These are phyloP conservation scores for Hirundo rustica DNA, from an alignment of 2,797 vertebrate genomes.

Conservation along the genomic window DNA sequence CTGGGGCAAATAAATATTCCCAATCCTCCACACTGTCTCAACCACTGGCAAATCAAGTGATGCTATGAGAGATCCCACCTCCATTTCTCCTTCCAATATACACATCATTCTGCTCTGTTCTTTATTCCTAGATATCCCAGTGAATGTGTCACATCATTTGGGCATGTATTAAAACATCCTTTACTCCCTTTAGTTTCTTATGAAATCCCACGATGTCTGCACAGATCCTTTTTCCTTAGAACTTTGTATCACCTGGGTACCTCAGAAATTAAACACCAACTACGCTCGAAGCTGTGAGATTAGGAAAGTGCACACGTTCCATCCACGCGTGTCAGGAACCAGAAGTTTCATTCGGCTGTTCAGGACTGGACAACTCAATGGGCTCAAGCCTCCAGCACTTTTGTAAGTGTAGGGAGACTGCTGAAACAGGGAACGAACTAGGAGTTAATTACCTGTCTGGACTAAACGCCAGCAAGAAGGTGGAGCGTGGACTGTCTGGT, in stretches of 20 bases:
- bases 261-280: conserved; percentile 18
- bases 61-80: neutral
- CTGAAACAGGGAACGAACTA: conserved; percentile 36
- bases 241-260: neutral
- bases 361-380: neutral
- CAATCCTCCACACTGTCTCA: neutral
- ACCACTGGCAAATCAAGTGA: neutral
- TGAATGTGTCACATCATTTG: neutral
- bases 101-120: neutral
- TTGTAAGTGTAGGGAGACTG: neutral
- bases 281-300: neutral
- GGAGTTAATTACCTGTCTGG: conserved; percentile 89
- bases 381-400: conserved; percentile 11
- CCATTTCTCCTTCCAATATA: neutral
- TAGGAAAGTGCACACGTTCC: neutral
- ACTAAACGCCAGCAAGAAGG: conserved; percentile 98
- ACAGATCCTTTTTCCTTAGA: neutral
- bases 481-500: conserved; percentile 98
- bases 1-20: neutral
- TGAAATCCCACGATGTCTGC: neutral
- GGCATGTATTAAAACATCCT: neutral
- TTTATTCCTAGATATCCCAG: neutral
- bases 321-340: neutral
- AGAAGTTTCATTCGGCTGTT: neutral
- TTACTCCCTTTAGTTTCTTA: neutral